Evolutionary conservation across 2,888 invertebrate species (phyloP), one percentile per base, ranked within the genome.

Genomic region (Adelognathus sp.): DNA sequence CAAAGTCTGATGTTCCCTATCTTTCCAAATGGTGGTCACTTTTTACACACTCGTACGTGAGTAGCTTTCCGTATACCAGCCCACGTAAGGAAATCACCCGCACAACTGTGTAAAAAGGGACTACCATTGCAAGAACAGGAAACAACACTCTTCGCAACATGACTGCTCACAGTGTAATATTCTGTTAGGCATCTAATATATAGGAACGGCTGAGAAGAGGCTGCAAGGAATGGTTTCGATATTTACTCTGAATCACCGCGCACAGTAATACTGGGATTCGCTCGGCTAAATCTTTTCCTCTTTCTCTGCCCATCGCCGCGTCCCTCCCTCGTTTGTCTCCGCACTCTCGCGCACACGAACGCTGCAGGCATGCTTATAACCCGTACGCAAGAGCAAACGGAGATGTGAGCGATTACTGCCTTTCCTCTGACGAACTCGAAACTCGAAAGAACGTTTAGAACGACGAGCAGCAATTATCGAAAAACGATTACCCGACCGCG

Each of bases 401-500:
- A 36, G 14, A 33, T 75, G n/a, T 33, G 41, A 27, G 14, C 39
- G 52, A 70, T 58, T 41, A 50, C 50, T 63, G 16, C 44, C 31
- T 64, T 41, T 52, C n/a, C 41, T 52, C 31, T 60, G 41, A n/a
- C n/a, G n/a, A n/a, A n/a, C n/a, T n/a, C 50, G 36, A 16, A 29
- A 50, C 36, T 39, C 14, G 46, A 50, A 70, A 39, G 60, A 77
- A 69, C 72, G 72, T 74, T 80, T 75, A 70, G 64, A 64, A n/a
- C 46, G 14, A 24, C 52, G 29, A 50, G 33, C 61, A 46, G 77
- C 72, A 81, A 80, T 81, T 81, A 81, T 81, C 77, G 81, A 78
- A 72, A 81, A 81, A 80, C 77, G 75, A 75, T 81, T 81, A 81
- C 75, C 75, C 52, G 29, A 27, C 77, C 72, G 58, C 72, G 56